Percentiles rank a stretch among this genome's conserved stretches.
phyloP scores from a whole-genome alignment of 1,140 invertebrate genomes.

The Babylonia areolata region DNA sequence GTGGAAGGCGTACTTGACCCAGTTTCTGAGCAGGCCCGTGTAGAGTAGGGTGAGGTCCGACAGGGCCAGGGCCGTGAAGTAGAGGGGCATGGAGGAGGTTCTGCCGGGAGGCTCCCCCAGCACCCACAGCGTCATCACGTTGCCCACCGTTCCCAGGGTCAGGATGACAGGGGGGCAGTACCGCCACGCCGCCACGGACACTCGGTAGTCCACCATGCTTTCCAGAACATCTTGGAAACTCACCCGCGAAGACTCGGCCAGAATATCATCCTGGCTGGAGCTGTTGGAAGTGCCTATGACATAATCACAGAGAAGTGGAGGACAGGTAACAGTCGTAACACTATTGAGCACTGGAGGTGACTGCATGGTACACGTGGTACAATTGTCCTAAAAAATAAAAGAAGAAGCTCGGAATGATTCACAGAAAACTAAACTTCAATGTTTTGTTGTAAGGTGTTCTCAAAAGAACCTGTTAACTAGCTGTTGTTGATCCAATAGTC shows the following conservation, averaged over 20 bases:
- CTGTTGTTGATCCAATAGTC: too few relatives aligned
- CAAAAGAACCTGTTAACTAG: too few relatives aligned
- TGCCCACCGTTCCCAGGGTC: constrained; percentile 42
- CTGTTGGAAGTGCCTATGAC: too few relatives aligned
- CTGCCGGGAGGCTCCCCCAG: constrained; percentile 29
- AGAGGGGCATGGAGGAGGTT: constrained; percentile 44
- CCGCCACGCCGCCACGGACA: neutral
- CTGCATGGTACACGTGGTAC: too few relatives aligned
- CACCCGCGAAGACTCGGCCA: neutral
- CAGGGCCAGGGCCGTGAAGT: constrained; percentile 49
- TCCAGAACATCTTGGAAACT: neutral
- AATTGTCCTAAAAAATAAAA: too few relatives aligned
- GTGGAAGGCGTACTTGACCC: constrained; percentile 51
- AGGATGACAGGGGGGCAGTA: constrained; percentile 46
- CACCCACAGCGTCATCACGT: constrained; percentile 44
- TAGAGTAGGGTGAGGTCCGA: constrained; percentile 54
- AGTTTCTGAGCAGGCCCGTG: constrained; percentile 54
- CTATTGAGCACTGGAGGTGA: too few relatives aligned
- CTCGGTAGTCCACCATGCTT: neutral
- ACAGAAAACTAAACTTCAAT: too few relatives aligned
- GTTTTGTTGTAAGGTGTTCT: too few relatives aligned
- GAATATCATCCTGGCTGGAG: too few relatives aligned
- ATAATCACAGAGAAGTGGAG: too few relatives aligned
- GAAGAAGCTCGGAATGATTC: too few relatives aligned
- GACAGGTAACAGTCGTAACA: too few relatives aligned